Conservation (phyloP, 2,113 vertebrate species). For the Bos taurus region DNA sequence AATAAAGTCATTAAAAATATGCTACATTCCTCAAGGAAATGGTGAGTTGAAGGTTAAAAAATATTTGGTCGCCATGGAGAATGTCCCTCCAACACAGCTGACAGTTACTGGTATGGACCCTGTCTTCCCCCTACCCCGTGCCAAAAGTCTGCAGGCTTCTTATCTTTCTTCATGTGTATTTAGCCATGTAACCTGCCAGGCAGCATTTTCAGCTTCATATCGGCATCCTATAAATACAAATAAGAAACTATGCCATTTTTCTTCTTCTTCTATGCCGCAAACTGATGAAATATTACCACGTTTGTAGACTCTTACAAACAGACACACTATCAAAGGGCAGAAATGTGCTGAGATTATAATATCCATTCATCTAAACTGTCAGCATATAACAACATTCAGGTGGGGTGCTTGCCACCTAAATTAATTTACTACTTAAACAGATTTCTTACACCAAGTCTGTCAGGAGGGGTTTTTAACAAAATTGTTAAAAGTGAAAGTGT, state of each 20-base stretch:
- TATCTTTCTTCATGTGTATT: slow-evolving; percentile 75
- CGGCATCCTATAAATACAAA: slow-evolving; percentile 82
- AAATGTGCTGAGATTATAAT: slow-evolving; percentile 79
- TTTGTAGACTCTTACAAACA: slow-evolving; percentile 76
- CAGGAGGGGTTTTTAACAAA: not conserved
- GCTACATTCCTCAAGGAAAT: slow-evolving; percentile 73
- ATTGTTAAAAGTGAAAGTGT: not conserved
- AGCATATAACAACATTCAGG: slow-evolving; percentile 75
- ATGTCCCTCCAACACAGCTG: slow-evolving; percentile 68
- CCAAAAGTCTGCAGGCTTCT: slow-evolving; percentile 70
- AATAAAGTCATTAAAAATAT: slow-evolving; percentile 84
- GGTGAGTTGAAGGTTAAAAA: slow-evolving; percentile 51
- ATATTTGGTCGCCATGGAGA: slow-evolving; percentile 61
- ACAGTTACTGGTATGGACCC: slow-evolving; percentile 70
- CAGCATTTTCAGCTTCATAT: slow-evolving; percentile 71
- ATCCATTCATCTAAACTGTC: slow-evolving; percentile 80
- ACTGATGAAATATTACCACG: slow-evolving; percentile 82
- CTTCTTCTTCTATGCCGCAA: slow-evolving; percentile 58
- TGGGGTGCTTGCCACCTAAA: slow-evolving; percentile 76
- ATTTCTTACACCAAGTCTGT: slow-evolving; percentile 66
- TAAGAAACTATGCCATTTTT: slow-evolving; percentile 70
- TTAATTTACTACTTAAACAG: slow-evolving; percentile 81
- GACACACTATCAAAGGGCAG: slow-evolving; percentile 49
- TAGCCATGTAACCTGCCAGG: slow-evolving; percentile 75
- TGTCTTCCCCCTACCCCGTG: slow-evolving; percentile 26